Percentiles rank a stretch among this genome's conserved stretches.
phyloP scores from a whole-genome alignment of 2,113 vertebrate genomes.

The Ranitomeya imitator region DNA sequence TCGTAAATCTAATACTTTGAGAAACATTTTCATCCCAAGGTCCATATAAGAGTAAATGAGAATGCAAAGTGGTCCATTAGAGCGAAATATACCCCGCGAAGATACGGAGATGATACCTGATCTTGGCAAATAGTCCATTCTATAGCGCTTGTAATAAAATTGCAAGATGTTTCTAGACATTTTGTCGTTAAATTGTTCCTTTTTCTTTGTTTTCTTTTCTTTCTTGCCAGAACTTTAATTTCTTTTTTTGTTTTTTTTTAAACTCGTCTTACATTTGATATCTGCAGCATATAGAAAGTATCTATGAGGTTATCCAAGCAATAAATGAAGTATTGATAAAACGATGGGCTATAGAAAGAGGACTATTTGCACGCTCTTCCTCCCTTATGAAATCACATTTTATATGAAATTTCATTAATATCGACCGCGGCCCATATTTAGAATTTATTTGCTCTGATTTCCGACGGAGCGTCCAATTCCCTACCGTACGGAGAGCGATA shows the following conservation, averaged over 20 bases:
- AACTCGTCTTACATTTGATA: background rate
- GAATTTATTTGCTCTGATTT: background rate
- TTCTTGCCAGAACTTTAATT: background rate
- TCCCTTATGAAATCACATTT: background rate
- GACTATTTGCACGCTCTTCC: background rate
- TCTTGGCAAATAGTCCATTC: background rate
- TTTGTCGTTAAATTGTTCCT: background rate
- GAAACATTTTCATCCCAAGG: background rate
- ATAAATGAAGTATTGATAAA: slow-evolving; percentile 17
- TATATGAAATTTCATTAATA: background rate
- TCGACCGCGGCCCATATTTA: background rate
- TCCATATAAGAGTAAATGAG: background rate
- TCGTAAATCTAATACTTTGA: no score
- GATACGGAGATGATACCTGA: background rate
- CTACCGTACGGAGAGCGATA: background rate
- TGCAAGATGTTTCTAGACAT: background rate
- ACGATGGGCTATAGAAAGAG: background rate
- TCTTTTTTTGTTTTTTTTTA: background rate
- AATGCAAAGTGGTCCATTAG: background rate
- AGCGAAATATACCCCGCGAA: background rate
- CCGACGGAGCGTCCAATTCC: background rate
- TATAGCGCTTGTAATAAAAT: background rate
- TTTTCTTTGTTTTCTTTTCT: background rate
- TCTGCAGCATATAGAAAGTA: background rate
- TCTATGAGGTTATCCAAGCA: background rate